phyloP scores from a whole-genome alignment of 2,888 invertebrate species.

The Sarcophaga rosellei region DNA sequence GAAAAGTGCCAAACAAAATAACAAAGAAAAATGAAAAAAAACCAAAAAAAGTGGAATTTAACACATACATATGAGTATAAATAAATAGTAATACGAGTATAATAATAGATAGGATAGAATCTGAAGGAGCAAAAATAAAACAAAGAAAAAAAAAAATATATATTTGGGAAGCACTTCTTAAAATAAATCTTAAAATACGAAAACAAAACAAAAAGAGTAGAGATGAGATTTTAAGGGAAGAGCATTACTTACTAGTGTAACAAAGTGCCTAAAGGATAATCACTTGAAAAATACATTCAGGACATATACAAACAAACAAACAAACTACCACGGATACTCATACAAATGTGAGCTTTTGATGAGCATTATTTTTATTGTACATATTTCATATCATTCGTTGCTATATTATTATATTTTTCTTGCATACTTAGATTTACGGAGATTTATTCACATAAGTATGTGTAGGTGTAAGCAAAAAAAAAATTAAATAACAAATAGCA shows the following conservation, averaged over 20 bases:
- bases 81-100: slow-evolving; percentile 5
- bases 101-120: slow-evolving; percentile 7
- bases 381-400: not conserved
- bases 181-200: slow-evolving; percentile 54
- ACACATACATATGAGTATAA: not conserved
- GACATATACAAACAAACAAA: slow-evolving; percentile 3
- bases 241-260: slow-evolving; percentile 14
- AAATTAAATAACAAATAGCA: too few species aligned
- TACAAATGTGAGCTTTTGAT: slow-evolving; percentile 33
- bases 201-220: slow-evolving; percentile 24
- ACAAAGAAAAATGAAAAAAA: slow-evolving; percentile 9
- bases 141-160: not conserved
- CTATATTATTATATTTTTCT: not conserved
- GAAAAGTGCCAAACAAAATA: slow-evolving; percentile 29
- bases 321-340: not conserved
- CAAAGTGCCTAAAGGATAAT: slow-evolving; percentile 62
- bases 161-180: slow-evolving; percentile 33
- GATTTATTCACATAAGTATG: not conserved
- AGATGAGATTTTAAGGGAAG: not conserved
- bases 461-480: too few species aligned
- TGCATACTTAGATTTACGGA: too few species aligned
- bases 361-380: slow-evolving; percentile 24
- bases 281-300: slow-evolving; percentile 49
- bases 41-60: not conserved
- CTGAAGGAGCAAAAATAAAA: slow-evolving; percentile 13